Evolutionary conservation across 2,113 vertebrate species (phyloP), one percentile per base, ranked within the genome.

Genomic region (Bujurquina vittata): DNA sequence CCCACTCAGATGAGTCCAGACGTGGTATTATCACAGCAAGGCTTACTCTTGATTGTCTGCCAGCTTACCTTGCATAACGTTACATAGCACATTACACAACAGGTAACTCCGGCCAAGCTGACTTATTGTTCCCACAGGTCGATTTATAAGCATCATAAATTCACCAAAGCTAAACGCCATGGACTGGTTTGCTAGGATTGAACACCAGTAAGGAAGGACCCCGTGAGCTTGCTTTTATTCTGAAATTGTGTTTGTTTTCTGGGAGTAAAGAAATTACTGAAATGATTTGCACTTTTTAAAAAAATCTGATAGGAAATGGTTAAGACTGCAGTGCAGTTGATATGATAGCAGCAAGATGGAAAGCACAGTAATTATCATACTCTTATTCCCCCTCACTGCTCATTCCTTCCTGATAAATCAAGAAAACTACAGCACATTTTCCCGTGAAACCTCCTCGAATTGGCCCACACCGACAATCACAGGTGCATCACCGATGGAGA

Each of bases 11-110:
- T 20, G 56, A 62, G 35, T 54, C 43, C 49, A 83, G 60, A 52
- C 40, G 49, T 29, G 61, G 59, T 0, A 20, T 29, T 23, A 65
- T 82, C 62, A 69, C 17, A 77, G 59, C 7, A 9, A 49, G 69
- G 43, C 65, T 87, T 29, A 56, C 74, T 65, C 37, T 67, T 83
- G 65, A 84, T 75, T 60, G 22, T 22, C 65, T 80, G 77, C 86
- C 83, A 88, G 73, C 72, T 80, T 65, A 90, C 79, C 87, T 87
- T 86, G 78, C 67, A 86, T 85, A 87, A 90, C 55, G 0, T 67
- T 80, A 79, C 79, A 46, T 62, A 74, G 75, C 74, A 52, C 77
- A 75, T 90, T 91, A 80, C 81, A 85, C 65, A 90, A 89, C 87
- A 72, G 40, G 40, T 61, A 86, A 33, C 73, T 67, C 10, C 1